A percentile compares a stretch with the other conserved stretches of the same genome.
These are phyloP conservation scores for Eupithecia centaureata DNA, from an alignment of 2,888 invertebrate species.

Conservation along the genomic window DNA sequence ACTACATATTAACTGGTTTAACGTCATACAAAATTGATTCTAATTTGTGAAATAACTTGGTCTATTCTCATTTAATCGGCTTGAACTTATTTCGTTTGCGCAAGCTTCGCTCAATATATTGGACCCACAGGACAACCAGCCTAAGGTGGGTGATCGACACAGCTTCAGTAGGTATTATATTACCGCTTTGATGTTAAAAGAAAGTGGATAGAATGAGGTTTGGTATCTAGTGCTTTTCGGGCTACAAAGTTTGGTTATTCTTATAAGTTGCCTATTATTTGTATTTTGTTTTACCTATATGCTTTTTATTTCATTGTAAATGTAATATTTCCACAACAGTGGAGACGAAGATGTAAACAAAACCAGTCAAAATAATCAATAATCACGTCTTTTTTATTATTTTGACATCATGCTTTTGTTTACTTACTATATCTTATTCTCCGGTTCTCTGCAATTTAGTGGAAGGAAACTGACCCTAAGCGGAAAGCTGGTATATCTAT, in stretches of 20 bases:
- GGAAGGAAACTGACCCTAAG: too few relatives aligned
- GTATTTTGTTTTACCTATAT: not conserved
- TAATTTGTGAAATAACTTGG: slow-evolving; percentile 37
- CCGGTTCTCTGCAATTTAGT: too few relatives aligned
- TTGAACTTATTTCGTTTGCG: slow-evolving; percentile 82
- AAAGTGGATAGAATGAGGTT: not conserved
- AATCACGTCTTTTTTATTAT: not conserved
- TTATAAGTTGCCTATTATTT: not conserved
- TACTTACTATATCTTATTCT: not conserved
- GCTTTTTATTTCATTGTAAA: not conserved
- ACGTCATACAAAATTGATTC: slow-evolving; percentile 5
- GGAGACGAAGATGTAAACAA: not conserved
- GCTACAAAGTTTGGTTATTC: not conserved
- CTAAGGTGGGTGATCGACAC: slow-evolving; percentile 67
- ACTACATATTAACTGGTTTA: slow-evolving; percentile 14
- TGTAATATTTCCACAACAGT: not conserved
- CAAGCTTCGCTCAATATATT: slow-evolving; percentile 80
- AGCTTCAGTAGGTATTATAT: slow-evolving; percentile 20
- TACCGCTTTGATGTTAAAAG: not conserved
- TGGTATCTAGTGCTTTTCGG: not conserved
- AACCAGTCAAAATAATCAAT: not conserved
- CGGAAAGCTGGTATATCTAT: too few relatives aligned
- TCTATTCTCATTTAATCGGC: slow-evolving; percentile 79
- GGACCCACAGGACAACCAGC: slow-evolving; percentile 77
- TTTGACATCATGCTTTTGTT: not conserved